Evolutionary conservation across 2,113 vertebrate species (phyloP).

Genomic region (Syngnathoides biaculeatus): DNA sequence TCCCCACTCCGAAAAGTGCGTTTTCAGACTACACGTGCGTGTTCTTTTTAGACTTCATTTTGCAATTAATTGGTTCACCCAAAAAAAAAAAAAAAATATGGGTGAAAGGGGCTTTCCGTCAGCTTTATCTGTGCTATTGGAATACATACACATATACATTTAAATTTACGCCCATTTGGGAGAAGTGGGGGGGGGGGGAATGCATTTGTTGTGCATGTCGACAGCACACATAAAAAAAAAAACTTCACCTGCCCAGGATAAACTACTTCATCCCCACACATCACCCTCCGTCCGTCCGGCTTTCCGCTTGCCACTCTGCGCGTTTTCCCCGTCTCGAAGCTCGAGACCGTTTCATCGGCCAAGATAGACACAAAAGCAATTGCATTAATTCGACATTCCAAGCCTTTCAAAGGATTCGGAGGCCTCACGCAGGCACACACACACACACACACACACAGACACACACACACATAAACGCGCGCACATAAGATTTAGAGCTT

Average conservation of each 20-base stretch:
- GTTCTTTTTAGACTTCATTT: too few species aligned
- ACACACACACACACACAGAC: slow-evolving; percentile 23
- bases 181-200: neutral
- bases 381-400: slow-evolving; percentile 68
- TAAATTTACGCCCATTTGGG: slow-evolving; percentile 36
- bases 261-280: slow-evolving; percentile 25
- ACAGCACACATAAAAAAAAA: neutral
- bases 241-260: neutral
- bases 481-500: slow-evolving; percentile 53
- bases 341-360: slow-evolving; percentile 63
- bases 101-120: too few species aligned
- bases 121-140: neutral
- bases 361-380: slow-evolving; percentile 71
- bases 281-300: slow-evolving; percentile 44
- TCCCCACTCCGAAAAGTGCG: too few species aligned
- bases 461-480: slow-evolving; percentile 17
- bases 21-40: too few species aligned
- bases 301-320: slow-evolving; percentile 56
- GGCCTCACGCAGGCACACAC: slow-evolving; percentile 29
- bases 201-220: slow-evolving; percentile 3
- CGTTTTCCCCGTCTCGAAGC: slow-evolving; percentile 55
- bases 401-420: slow-evolving; percentile 53
- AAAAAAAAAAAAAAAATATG: too few species aligned
- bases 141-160: slow-evolving; percentile 15
- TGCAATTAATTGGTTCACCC: too few species aligned